phyloP scores from a whole-genome alignment of 2,797 vertebrate genomes.

The Prunella strophiata region DNA sequence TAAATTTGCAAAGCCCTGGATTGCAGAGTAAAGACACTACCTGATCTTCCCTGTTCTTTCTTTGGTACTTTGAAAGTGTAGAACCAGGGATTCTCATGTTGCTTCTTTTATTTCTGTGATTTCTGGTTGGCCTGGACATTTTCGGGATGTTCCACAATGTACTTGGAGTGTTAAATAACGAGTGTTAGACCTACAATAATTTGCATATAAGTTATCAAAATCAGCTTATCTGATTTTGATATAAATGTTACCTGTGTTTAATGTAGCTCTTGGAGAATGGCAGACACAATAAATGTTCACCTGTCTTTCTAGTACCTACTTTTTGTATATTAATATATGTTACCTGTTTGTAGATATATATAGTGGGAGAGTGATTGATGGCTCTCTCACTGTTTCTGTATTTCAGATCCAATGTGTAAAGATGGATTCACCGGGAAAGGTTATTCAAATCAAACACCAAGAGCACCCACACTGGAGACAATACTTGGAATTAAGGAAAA shows the following conservation, averaged over 20 bases:
- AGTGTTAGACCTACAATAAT: neutral
- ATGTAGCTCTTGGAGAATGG: neutral
- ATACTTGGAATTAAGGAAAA: slow-evolving; percentile 71
- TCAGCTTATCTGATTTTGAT: neutral
- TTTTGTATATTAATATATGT: neutral
- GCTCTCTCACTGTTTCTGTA: slow-evolving; percentile 48
- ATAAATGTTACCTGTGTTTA: neutral
- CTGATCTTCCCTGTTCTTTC: neutral
- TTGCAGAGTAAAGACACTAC: neutral
- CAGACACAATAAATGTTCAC: neutral
- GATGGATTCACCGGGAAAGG: slow-evolving; percentile 44
- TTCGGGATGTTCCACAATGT: neutral
- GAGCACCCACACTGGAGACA: slow-evolving; percentile 50
- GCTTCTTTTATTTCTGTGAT: neutral
- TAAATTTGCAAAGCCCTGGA: neutral
- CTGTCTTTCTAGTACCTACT: neutral
- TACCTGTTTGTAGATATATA: neutral
- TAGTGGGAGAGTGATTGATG: slow-evolving; percentile 1
- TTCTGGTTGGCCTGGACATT: neutral
- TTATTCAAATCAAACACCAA: slow-evolving; percentile 17
- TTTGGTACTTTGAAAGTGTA: neutral
- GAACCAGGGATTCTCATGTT: neutral
- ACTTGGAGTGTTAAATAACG: neutral
- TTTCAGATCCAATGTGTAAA: slow-evolving; percentile 74
- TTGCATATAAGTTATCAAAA: neutral